Conservation (phyloP, 2,888 invertebrate genomes). For the Troides aeacus region DNA sequence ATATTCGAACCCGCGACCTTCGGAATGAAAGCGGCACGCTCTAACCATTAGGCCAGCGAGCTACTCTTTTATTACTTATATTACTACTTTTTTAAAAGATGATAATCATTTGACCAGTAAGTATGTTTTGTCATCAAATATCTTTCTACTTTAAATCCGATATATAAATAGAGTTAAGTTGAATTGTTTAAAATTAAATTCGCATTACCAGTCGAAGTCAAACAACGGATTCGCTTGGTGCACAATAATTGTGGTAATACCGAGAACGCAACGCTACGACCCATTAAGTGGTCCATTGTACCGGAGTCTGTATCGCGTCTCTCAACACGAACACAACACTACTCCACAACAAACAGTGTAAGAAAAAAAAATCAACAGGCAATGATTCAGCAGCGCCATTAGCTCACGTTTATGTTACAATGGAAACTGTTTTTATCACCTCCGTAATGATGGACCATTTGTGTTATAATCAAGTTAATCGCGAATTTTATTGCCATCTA, state of each 20-base stretch:
- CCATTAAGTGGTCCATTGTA: constrained; percentile 15
- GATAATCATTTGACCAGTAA: too few species aligned
- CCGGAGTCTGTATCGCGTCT: constrained; percentile 1
- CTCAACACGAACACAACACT: constrained; percentile 8
- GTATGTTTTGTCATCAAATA: too few species aligned
- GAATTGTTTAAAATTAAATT: background rate
- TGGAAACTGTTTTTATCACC: constrained; percentile 19
- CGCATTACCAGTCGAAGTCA: background rate
- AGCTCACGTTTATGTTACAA: constrained; percentile 16
- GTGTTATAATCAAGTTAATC: constrained; percentile 13
- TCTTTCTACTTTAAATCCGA: too few species aligned
- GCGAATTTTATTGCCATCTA: background rate
- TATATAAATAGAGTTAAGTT: background rate
- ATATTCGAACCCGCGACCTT: too few species aligned
- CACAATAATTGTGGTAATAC: constrained; percentile 13
- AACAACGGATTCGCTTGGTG: constrained; percentile 7
- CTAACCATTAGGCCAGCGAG: too few species aligned
- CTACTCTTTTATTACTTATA: too few species aligned
- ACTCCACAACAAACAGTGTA: constrained; percentile 10
- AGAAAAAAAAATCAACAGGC: constrained; percentile 8
- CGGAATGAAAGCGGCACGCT: too few species aligned
- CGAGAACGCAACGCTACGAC: constrained; percentile 10
- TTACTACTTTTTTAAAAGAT: too few species aligned
- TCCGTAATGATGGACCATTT: constrained; percentile 11
- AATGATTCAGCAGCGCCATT: constrained; percentile 14